phyloP scores from a whole-genome alignment of 2,797 vertebrate genomes.

The Sebastiscus tertius region DNA sequence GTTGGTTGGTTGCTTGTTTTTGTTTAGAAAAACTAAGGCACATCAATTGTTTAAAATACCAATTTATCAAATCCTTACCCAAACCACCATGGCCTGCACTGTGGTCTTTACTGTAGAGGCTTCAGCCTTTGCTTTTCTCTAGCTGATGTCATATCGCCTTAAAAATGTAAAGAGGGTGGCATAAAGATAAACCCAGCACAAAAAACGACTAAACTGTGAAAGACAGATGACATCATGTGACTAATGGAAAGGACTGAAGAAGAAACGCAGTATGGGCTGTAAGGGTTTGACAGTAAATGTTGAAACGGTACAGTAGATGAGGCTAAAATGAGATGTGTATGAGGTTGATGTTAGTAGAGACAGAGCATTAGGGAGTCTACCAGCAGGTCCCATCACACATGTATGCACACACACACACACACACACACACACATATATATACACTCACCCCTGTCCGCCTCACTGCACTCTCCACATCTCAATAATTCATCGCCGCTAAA shows the following conservation, averaged over 20 bases:
- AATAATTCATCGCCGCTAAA: constrained; percentile 84
- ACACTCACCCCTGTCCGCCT: constrained; percentile 57
- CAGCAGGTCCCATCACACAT: constrained; percentile 69
- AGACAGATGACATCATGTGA: constrained; percentile 6
- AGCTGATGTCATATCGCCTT: background rate
- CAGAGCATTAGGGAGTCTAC: constrained; percentile 49
- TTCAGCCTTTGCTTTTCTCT: background rate
- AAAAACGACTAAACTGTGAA: constrained; percentile 26
- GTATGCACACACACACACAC: constrained; percentile 42
- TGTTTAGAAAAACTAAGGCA: background rate
- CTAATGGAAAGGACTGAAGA: background rate
- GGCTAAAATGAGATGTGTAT: constrained; percentile 47
- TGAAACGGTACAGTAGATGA: constrained; percentile 28
- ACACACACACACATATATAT: constrained; percentile 22
- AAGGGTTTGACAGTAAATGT: constrained; percentile 7
- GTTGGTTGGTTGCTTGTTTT: background rate
- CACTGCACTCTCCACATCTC: constrained; percentile 78
- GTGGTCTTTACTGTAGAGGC: background rate
- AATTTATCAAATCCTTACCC: background rate
- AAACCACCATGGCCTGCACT: background rate
- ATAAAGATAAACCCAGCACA: constrained; percentile 48
- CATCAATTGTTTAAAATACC: background rate
- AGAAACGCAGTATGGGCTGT: background rate
- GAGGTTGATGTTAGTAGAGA: constrained; percentile 35
- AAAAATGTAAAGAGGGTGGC: constrained; percentile 18